Base-by-base conservation (phyloP, 2,888 invertebrate genomes). In the Gerris lacustris region DNA sequence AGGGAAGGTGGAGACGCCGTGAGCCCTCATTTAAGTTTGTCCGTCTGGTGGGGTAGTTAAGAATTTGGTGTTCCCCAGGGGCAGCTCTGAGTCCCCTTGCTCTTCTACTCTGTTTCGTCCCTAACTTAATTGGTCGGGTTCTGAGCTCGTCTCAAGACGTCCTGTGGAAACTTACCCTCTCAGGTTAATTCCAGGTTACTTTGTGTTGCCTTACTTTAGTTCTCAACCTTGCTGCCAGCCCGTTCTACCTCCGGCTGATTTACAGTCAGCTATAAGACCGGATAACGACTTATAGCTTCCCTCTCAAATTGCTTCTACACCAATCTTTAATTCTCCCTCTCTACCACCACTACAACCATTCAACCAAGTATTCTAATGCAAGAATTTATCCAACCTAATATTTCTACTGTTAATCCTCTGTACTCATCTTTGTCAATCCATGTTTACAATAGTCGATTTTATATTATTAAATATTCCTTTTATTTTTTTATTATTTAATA, bases 21-120 rank as follows among this genome's bases (percentile, higher is more conserved):
- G 55, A 15, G 55, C 55, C 55, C 55, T 55, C 55, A 55, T 55
- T 55, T 55, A 55, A 55, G 55, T 55, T 55, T 55, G 55, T 55
- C 55, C 55, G 55, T 55, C 55, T 55, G 55, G 15, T 55, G 15
- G 5, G 55, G 55, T 55, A 55, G 55, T 55, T 55, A 55, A 55
- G 55, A 55, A 55, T 55, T 55, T 55, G 55, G 55, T 11, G 55
- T 55, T 55, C 55, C 55, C 55, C 55, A 15, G 55, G 55, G 55
- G 15, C 31, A 31, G 31, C 31, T 31, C 31, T 31, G 31, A 31
- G 31, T 31, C 31, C 31, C 31, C 31, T 31, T 31, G 31, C 31
- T 9, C 15, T 55, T 55, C 55, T 55, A 11, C 55, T 15, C 55
- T 55, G 9, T 15, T 55, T 55, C 55, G 55, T 15, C 15, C 55